Evolutionary conservation across 2,888 invertebrate genomes (phyloP), one percentile per base, ranked within the genome.

Genomic region (Drosophila greeni): DNA sequence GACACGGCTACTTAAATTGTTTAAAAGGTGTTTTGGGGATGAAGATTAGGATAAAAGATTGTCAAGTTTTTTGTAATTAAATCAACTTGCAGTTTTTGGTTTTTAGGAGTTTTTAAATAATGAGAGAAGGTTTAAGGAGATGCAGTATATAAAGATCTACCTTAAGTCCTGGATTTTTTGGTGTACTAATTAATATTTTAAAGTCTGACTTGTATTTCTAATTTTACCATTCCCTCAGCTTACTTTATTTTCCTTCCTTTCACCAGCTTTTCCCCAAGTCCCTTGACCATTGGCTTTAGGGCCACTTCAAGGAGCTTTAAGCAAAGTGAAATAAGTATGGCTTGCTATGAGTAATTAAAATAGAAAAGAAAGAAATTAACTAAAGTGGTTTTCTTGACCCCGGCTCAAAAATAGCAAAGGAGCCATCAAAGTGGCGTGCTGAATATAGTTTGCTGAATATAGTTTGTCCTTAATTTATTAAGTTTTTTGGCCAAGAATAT

Each of bases 381-480:
- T 18, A 31, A 31, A 45, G 29, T 29, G 45, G 14, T 20, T 3
- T 12, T 29, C 37, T 6, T 26, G 43, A 7, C 43, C 43, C 26
- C 16, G 31, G 29, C 45, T 47, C 16, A 24, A 34, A 34, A 55
- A 26, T 51, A 51, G 26, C 45, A 14, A 24, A 26, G n/a, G 34
- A 18, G 18, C 24, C 23, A 24, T 33, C 16, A 24, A 18, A 4
- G 9, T 54, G 23, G 47, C 53, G 47, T 54, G 53, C 8, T 16
- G n/a, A 53, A 12, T n/a, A 8, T 5, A 18, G 11, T 12, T 26
- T 11, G 47, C 20, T 20, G 20, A 11, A 18, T 51, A 26, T 12
- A 36, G n/a, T 34, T 20, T 11, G 20, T 2, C 53, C 7, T 53
- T 53, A 53, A 37, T 53, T 29, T 52, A 56, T 36, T 23, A 37